Base-by-base conservation (phyloP, 2,797 vertebrate genomes). In the Sebastolobus alascanus region DNA sequence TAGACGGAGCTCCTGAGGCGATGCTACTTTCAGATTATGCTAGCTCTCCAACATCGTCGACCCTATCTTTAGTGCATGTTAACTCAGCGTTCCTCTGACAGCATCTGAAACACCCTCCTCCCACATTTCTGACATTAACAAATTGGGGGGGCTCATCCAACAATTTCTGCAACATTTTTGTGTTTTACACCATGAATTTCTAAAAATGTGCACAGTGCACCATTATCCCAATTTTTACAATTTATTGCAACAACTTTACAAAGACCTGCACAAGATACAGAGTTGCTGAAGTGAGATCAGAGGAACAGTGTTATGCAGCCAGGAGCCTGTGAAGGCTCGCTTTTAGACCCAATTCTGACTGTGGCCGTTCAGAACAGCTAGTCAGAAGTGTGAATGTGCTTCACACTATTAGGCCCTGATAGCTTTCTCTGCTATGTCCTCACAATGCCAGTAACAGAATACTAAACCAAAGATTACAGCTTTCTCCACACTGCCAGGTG, bases 401-500 rank as follows among this genome's bases (percentile, higher is more conserved):
- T 9, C 52, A 68, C 22, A 38, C 67, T 78, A 43, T 71, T 72
- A 77, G 50, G 50, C 50, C 4, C 31, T 59, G 73, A 83, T 68
- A 65, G 56, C 63, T 54, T 77, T 66, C 75, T 65, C 50, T 64
- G 74, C 60, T 18, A 10, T 56, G 64, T 66, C 27, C 56, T 65
- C 52, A 55, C 72, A 22, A 13, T 27, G 54, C 63, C 80, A 68
- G 37, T 55, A 33, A 63, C 70, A 50, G 81, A 86, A 84, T 86
- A 77, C 70, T 86, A 79, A 89, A 85, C 37, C 67, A 20, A 33
- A 46, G 79, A 86, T 84, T 84, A 87, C 20, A 73, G 46, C 82
- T 73, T 38, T 55, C 25, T 67, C 29, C 33, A 58, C 70, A n/a
- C 66, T 68, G 64, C 54, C 84, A 71, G 68, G 80, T 83, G 68